Evolutionary conservation across 2,888 invertebrate genomes (phyloP).

Genomic region (Ectropis crepuscularia): DNA sequence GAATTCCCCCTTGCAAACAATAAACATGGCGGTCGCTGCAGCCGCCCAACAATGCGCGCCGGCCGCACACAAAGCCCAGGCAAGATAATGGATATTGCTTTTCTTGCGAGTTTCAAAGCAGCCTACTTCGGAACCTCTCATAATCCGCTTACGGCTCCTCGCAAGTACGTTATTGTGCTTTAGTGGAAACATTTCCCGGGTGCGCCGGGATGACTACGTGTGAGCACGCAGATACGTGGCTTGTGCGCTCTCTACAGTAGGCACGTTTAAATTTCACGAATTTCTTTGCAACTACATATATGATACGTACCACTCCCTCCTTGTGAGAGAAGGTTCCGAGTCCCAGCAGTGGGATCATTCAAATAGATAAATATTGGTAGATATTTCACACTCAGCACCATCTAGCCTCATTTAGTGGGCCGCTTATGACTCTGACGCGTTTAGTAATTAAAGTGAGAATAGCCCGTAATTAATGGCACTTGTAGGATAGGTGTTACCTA

Average conservation of each 20-base stretch:
- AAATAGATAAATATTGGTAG: too few species aligned
- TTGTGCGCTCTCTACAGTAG: neutral
- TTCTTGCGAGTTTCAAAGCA: conserved; percentile 82
- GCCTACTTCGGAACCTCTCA: conserved; percentile 81
- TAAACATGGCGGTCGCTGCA: conserved; percentile 59
- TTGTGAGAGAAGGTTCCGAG: too few species aligned
- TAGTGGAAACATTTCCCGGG: conserved; percentile 73
- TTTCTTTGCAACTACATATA: too few species aligned
- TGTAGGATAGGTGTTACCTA: too few species aligned
- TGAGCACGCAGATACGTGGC: conserved; percentile 14
- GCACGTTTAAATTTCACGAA: too few species aligned
- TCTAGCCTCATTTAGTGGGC: too few species aligned
- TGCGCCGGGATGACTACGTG: conserved; percentile 45
- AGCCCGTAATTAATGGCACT: too few species aligned
- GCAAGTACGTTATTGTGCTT: conserved; percentile 77
- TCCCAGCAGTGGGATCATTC: too few species aligned
- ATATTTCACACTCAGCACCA: too few species aligned
- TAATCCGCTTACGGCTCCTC: conserved; percentile 79
- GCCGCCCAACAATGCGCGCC: conserved; percentile 69
- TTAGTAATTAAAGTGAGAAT: too few species aligned
- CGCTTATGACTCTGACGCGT: too few species aligned
- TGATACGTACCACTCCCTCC: too few species aligned
- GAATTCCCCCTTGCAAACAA: conserved; percentile 59
- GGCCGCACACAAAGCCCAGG: conserved; percentile 72
- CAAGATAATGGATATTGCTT: conserved; percentile 84